phyloP scores from a whole-genome alignment of 2,113 vertebrate genomes.

The Mystacornis crossleyi region DNA sequence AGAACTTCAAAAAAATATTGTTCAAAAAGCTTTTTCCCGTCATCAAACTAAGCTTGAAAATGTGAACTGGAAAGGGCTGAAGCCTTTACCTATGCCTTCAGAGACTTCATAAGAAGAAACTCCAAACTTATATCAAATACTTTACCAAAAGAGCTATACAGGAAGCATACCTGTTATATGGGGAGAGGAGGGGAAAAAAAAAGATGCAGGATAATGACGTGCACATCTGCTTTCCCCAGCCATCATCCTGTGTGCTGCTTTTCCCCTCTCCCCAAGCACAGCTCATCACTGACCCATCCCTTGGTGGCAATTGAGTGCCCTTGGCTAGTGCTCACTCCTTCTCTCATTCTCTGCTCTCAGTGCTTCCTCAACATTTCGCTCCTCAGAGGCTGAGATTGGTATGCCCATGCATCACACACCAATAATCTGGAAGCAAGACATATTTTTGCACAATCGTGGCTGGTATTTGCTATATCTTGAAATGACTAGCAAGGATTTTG shows the following conservation, averaged over 20 bases:
- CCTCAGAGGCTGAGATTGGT: background rate
- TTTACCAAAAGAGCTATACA: background rate
- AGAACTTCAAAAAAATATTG: background rate
- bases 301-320: background rate
- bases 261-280: background rate
- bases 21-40: accelerated
- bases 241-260: background rate
- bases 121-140: background rate
- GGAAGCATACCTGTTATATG: background rate
- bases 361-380: accelerated
- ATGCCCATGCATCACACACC: accelerated
- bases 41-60: background rate
- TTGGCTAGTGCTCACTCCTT: background rate
- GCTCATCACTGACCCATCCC: background rate
- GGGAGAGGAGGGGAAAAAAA: accelerated
- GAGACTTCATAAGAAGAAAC: background rate
- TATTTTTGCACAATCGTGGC: background rate
- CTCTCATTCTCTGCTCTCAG: background rate
- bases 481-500: background rate
- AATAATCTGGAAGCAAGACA: background rate
- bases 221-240: background rate
- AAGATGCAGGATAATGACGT: background rate
- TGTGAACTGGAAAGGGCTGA: background rate
- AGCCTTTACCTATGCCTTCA: background rate
- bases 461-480: background rate